A percentile compares a stretch with the other conserved stretches of the same genome.
These are phyloP conservation scores for Rhaphigaster nebulosa DNA, from an alignment of 2,888 invertebrate genomes.

Conservation along the genomic window DNA sequence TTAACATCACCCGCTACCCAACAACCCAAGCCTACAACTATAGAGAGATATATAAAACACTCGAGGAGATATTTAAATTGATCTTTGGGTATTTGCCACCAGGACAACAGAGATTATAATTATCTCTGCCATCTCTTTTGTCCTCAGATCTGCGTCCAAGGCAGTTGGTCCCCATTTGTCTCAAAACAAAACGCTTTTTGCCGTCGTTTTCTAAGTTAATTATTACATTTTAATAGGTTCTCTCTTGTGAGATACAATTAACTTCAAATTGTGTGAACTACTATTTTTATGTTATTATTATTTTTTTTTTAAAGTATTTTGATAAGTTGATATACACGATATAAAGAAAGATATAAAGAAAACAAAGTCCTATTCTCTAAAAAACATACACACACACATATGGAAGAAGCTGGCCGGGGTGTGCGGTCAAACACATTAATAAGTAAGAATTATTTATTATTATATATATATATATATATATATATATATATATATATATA, in stretches of 20 bases:
- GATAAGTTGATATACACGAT: too few relatives aligned
- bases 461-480: too few relatives aligned
- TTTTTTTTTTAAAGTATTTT: too few relatives aligned
- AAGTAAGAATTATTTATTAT: too few relatives aligned
- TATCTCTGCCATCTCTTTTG: not conserved
- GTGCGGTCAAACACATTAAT: too few relatives aligned
- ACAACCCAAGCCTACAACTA: too few relatives aligned
- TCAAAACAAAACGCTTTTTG: not conserved
- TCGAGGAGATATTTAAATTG: not conserved
- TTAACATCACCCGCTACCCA: too few relatives aligned
- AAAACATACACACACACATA: too few relatives aligned
- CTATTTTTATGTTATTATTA: not conserved
- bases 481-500: too few relatives aligned
- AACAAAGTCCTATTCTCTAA: too few relatives aligned
- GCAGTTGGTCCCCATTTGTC: not conserved
- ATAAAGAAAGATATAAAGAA: too few relatives aligned
- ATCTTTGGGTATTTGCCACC: not conserved
- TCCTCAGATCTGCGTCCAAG: not conserved
- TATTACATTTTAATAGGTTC: not conserved
- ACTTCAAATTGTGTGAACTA: not conserved
- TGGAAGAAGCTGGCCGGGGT: too few relatives aligned
- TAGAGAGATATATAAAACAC: not conserved
- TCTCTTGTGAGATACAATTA: not conserved
- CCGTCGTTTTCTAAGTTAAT: not conserved
- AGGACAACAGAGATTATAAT: not conserved